Percentiles rank a stretch among this genome's conserved stretches.
These are phyloP conservation scores for Hemaris fuciformis DNA, from an alignment of 2,888 invertebrate genomes.

Conservation along the genomic window DNA sequence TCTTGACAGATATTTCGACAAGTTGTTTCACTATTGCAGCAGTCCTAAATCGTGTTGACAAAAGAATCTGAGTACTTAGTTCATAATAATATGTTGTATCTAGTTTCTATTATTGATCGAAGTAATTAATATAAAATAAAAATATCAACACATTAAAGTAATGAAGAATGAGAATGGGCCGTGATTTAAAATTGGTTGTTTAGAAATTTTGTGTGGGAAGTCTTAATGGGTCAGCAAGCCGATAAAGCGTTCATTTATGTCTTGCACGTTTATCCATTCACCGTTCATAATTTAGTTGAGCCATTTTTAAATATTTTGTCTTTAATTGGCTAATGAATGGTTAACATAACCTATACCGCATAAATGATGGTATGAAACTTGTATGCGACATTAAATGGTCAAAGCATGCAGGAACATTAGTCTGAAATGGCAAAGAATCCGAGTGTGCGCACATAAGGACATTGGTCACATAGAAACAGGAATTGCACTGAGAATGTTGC, in stretches of 20 bases:
- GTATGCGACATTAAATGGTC: neutral
- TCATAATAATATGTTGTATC: no score
- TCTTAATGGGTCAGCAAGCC: neutral
- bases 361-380: neutral
- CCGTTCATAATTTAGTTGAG: neutral
- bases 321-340: no score
- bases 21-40: neutral
- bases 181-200: neutral
- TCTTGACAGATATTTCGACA: neutral
- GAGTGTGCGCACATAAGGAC: constrained; percentile 22
- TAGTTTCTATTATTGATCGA: no score
- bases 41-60: neutral
- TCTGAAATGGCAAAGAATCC: constrained; percentile 17
- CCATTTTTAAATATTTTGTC: neutral
- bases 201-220: neutral
- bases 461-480: constrained; percentile 32
- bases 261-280: neutral
- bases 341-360: no score
- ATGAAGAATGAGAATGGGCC: neutral
- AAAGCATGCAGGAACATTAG: neutral
- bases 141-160: neutral
- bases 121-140: neutral
- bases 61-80: no score
- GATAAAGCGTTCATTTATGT: constrained; percentile 5
- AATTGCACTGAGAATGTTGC: constrained; percentile 29